These are phyloP conservation scores for Cephus rjabovi DNA, from an alignment of 2,888 invertebrate genomes.

Conservation along the genomic window DNA sequence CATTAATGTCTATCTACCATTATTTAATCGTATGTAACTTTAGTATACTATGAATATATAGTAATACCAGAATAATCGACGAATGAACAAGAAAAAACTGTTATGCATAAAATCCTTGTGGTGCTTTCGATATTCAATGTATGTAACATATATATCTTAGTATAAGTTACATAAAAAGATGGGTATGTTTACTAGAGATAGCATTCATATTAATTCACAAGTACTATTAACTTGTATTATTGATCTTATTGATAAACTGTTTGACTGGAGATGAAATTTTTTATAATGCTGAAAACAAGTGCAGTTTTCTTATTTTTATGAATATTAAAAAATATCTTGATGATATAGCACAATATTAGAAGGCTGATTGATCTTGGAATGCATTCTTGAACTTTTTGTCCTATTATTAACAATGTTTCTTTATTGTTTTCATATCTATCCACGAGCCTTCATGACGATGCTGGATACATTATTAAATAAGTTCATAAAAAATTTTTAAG, in stretches of 20 bases:
- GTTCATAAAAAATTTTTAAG: background rate
- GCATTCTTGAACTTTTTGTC: background rate
- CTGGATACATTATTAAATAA: background rate
- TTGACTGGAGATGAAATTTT: background rate
- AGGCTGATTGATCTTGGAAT: background rate
- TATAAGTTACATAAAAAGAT: constrained; percentile 23
- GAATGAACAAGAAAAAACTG: constrained; percentile 34
- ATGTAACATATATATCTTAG: constrained; percentile 22
- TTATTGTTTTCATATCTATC: background rate
- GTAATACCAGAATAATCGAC: constrained; percentile 41
- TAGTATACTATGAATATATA: constrained; percentile 36
- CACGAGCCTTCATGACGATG: background rate
- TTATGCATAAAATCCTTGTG: constrained; percentile 30
- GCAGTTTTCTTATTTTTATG: background rate
- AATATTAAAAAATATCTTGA: background rate
- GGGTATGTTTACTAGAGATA: background rate
- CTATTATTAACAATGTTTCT: background rate
- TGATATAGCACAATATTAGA: background rate
- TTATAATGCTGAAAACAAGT: background rate
- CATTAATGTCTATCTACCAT: constrained; percentile 29
- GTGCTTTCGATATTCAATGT: constrained; percentile 33
- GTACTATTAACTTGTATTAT: background rate
- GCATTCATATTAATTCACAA: background rate
- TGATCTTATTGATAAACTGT: background rate
- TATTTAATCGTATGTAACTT: constrained; percentile 30